phyloP scores from a whole-genome alignment of 2,797 vertebrate genomes.

The Hydrolagus colliei region DNA sequence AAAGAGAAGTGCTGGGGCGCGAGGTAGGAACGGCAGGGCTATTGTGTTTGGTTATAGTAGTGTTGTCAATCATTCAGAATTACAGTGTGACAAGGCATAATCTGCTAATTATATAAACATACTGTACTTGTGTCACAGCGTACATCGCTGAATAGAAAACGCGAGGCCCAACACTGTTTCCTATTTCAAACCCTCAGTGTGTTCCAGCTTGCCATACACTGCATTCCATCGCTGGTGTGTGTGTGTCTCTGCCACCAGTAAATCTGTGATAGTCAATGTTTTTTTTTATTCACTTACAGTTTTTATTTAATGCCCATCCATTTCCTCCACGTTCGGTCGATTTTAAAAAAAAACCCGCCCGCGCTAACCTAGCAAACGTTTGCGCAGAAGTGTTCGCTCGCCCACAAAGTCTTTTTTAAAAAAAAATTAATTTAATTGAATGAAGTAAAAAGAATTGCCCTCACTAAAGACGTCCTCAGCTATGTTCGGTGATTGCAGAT shows the following conservation, averaged over 20 bases:
- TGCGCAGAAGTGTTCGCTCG: not conserved
- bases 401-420: not conserved
- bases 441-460: not conserved
- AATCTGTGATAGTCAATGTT: not conserved
- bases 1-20: not conserved
- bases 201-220: not conserved
- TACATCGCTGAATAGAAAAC: not conserved
- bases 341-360: not conserved
- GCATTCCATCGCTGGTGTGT: not conserved
- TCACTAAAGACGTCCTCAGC: conserved; percentile 9
- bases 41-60: conserved; percentile 6
- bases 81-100: conserved; percentile 55
- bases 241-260: not conserved
- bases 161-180: not conserved
- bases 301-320: conserved; percentile 5
- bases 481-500: conserved; percentile 11
- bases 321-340: not conserved
- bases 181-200: not conserved
- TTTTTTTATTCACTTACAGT: conserved; percentile 16
- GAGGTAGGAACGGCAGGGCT: conserved; percentile 10
- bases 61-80: conserved; percentile 39
- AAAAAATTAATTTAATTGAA: no score
- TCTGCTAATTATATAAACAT: conserved; percentile 65
- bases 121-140: conserved; percentile 48
- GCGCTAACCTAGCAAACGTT: not conserved